These are phyloP conservation scores for human DNA, from an alignment of 2,113 vertebrate species.

Conservation along the genomic window GRCh38 chr3:52607501-52608000, in stretches of 20 bases:
- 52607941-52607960: not conserved
- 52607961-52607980: not conserved
- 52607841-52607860: not conserved
- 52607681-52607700: not conserved
- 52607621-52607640: not conserved
- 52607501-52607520: not conserved
- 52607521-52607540: conserved; percentile 3
- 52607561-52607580: conserved; percentile 9
- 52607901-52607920: not conserved
- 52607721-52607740: not conserved
- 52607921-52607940: not conserved
- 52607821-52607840: not conserved
- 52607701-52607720: not conserved
- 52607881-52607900: not conserved
- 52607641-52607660: not conserved
- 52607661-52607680: not conserved
- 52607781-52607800: conserved; percentile 29
- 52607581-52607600: not conserved
- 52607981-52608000: not conserved
- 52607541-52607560: not conserved
- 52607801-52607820: not conserved
- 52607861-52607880: not conserved
- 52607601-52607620: not conserved
- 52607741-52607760: conserved; percentile 20
- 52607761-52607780: not conserved